These are phyloP conservation scores for Aphelenchoides avenae DNA, from an alignment of 1,140 invertebrate genomes.

Conservation along the genomic window DNA sequence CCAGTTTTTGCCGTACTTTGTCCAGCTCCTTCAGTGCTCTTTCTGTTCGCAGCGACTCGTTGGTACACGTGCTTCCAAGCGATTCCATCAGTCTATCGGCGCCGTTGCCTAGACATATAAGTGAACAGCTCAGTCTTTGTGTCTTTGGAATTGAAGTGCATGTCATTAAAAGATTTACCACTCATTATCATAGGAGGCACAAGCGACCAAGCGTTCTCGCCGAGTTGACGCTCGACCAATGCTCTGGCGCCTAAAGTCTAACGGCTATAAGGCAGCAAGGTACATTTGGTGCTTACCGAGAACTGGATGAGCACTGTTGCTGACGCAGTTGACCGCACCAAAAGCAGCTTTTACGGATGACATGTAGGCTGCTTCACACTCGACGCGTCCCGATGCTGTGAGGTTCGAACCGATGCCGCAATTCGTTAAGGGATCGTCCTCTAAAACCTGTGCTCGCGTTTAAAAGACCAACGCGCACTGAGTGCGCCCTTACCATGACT, in stretches of 20 bases:
- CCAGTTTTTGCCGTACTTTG: background rate
- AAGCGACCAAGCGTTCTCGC: background rate
- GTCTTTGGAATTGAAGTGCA: too few species aligned
- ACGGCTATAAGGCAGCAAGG: background rate
- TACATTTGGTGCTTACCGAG: background rate
- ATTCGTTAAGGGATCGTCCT: slow-evolving; percentile 24
- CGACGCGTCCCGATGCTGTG: slow-evolving; percentile 29
- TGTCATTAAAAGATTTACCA: slow-evolving; percentile 21
- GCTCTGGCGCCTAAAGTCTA: slow-evolving; percentile 17
- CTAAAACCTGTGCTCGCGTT: slow-evolving; percentile 18
- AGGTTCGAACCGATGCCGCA: slow-evolving; percentile 42
- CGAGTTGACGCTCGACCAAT: background rate
- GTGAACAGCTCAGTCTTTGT: too few species aligned
- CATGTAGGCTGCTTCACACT: slow-evolving; percentile 43
- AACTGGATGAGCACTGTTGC: slow-evolving; percentile 11
- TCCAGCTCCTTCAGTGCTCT: background rate
- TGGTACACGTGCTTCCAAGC: slow-evolving; percentile 16
- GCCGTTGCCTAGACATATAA: slow-evolving; percentile 29
- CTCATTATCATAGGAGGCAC: background rate
- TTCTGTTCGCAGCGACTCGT: slow-evolving; percentile 22
- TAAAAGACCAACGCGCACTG: background rate
- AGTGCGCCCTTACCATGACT: slow-evolving; percentile 17
- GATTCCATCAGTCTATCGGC: slow-evolving; percentile 23
- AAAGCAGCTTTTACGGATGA: slow-evolving; percentile 29
- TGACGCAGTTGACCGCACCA: slow-evolving; percentile 32